These are phyloP conservation scores for Sparidentex hasta DNA, from an alignment of 2,797 vertebrate genomes.

Conservation along the genomic window DNA sequence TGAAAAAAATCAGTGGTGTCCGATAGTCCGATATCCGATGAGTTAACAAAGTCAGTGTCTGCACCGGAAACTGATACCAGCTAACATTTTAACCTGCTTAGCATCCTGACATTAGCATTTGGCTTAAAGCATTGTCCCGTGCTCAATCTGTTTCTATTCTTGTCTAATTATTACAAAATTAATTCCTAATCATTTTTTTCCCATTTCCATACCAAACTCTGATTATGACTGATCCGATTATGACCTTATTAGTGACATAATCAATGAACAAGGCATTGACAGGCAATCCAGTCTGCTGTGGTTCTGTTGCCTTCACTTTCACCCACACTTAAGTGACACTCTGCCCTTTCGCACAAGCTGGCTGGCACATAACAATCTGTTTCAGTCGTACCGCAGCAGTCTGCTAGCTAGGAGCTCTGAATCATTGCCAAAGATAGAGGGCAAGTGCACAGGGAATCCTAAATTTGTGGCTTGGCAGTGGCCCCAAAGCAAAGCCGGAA, in stretches of 20 bases:
- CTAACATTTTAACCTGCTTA: too few relatives aligned
- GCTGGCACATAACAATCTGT: slow-evolving; percentile 20
- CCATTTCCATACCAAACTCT: background rate
- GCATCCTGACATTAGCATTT: too few relatives aligned
- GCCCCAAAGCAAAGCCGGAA: slow-evolving; percentile 28
- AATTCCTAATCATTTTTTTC: background rate
- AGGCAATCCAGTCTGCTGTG: background rate
- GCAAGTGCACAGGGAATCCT: slow-evolving; percentile 57
- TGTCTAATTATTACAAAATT: background rate
- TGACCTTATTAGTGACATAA: background rate
- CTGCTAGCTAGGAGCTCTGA: slow-evolving; percentile 46
- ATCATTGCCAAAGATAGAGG: slow-evolving; percentile 62
- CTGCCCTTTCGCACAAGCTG: slow-evolving; percentile 22
- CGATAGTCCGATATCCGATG: too few relatives aligned
- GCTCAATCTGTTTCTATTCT: too few relatives aligned
- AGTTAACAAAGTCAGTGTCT: too few relatives aligned
- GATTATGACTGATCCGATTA: too few relatives aligned
- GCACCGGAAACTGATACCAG: too few relatives aligned
- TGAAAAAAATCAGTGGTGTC: too few relatives aligned
- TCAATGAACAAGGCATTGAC: background rate
- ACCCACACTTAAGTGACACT: slow-evolving; percentile 20
- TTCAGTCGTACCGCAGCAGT: slow-evolving; percentile 32
- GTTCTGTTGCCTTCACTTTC: slow-evolving; percentile 1
- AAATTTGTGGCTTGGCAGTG: slow-evolving; percentile 63
- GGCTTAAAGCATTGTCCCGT: too few relatives aligned